Base-by-base conservation (phyloP, 2,797 vertebrate species). In the Glossophaga mutica region DNA sequence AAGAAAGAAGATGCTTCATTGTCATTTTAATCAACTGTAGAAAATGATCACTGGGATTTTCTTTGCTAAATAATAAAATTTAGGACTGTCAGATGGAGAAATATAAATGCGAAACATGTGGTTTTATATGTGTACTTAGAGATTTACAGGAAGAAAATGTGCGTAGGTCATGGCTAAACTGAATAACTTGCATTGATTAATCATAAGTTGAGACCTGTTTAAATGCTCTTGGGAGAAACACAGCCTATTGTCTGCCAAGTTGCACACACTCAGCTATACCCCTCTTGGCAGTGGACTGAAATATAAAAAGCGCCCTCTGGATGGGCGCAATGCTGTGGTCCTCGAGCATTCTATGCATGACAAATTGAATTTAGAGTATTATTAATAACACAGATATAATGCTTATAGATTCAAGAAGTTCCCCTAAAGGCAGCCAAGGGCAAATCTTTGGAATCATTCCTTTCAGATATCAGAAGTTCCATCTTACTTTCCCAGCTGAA, bases 21-120 rank as follows among this genome's bases (percentile, higher is more conserved):
- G 77, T 50, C 59, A 91, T 89, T 94, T 92, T 96, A 93, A 94
- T 88, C 52, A 93, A 67, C 32, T 92, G 29, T 62, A 57, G 26
- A 73, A 21, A 62, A 76, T 87, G 82, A 81, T 86, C 22, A 92
- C 6, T 88, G 57, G 39, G 68, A 65, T 37, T 7, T 62, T 87
- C 57, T 90, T 88, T 91, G 50, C 62, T 95, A 90, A 95, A 78
- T 59, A 94, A 87, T 79, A 11, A 88, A 85, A 77, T 32, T 76
- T 62, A 70, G 67, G 11, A 78, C n/a, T 90, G 46, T 83, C 52
- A 67, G 42, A 59, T 79, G 44, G 48, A 90, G 65, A 77, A 94
- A 71, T 24, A 83, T 44, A 96, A 90, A 71, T 90, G 32, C 1
- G 55, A 82, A 62, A 50, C 6, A 87, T 70, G 24, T 84, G 34